Conservation (phyloP, 2,888 invertebrate genomes). For the Linyphia triangularis region DNA sequence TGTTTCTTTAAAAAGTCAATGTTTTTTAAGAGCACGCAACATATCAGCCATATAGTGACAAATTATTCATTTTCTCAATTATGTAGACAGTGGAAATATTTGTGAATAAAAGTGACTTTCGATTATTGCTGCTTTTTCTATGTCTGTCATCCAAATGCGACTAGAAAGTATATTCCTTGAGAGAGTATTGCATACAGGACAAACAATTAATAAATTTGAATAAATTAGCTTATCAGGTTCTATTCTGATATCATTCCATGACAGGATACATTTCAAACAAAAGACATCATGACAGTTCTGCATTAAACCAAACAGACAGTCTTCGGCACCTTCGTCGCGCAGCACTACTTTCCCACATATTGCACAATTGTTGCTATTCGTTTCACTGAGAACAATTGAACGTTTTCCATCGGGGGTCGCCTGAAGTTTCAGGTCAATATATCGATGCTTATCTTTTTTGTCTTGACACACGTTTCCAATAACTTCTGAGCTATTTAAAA, state of each 20-base stretch:
- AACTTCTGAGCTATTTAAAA: background rate
- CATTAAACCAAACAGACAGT: background rate
- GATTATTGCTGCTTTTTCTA: background rate
- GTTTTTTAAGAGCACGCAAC: too few species aligned
- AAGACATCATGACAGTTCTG: slow-evolving; percentile 19
- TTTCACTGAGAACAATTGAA: background rate
- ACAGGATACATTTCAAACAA: slow-evolving; percentile 30
- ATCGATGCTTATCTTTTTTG: background rate
- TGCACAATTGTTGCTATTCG: background rate
- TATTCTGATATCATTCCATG: background rate
- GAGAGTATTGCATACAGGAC: background rate
- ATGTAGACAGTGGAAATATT: too few species aligned
- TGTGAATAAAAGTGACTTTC: too few species aligned
- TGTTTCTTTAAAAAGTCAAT: too few species aligned
- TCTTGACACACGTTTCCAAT: background rate
- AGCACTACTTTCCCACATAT: background rate
- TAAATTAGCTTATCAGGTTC: background rate
- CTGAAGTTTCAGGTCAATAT: background rate
- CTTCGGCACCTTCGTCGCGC: background rate
- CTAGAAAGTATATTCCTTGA: background rate
- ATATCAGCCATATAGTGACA: too few species aligned
- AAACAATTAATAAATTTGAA: background rate
- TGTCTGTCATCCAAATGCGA: background rate
- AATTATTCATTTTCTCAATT: too few species aligned
- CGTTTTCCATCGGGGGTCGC: background rate